A percentile compares a stretch with the other conserved stretches of the same genome.
phyloP scores from a whole-genome alignment of 2,888 invertebrate species.

The Lepeophtheirus nordmannii region DNA sequence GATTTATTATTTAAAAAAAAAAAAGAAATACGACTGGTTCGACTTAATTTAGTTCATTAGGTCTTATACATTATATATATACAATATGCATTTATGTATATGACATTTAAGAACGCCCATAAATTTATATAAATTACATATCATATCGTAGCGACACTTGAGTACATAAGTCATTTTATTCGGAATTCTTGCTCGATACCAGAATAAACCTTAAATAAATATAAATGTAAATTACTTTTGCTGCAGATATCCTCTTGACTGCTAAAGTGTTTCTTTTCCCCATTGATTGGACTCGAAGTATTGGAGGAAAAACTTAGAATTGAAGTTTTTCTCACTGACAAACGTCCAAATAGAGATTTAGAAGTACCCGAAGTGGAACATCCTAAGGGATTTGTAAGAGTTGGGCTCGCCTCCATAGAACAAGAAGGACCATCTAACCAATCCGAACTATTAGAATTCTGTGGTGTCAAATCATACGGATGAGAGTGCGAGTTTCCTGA shows the following conservation, averaged over 20 bases:
- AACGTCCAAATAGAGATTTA: constrained; percentile 53
- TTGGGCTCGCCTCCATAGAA: constrained; percentile 13
- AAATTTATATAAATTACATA: too few species aligned
- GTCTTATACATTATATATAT: too few species aligned
- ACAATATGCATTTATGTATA: too few species aligned
- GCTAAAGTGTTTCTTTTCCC: constrained; percentile 7
- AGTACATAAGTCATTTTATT: too few species aligned
- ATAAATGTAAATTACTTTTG: not conserved
- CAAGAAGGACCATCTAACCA: not conserved
- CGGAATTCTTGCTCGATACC: too few species aligned
- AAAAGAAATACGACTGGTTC: too few species aligned
- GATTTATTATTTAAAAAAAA: too few species aligned
- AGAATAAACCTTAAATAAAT: too few species aligned
- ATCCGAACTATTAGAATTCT: not conserved
- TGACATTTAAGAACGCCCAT: too few species aligned
- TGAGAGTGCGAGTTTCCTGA: not conserved
- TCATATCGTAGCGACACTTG: too few species aligned
- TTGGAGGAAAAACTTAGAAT: constrained; percentile 53
- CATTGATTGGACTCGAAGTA: constrained; percentile 25
- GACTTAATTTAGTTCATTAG: too few species aligned
- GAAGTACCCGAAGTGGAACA: constrained; percentile 33
- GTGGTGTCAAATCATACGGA: not conserved
- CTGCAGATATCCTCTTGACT: constrained; percentile 10
- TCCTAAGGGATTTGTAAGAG: constrained; percentile 28
- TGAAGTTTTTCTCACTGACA: constrained; percentile 74